Conservation (phyloP, 2,888 invertebrate species). For the Pemphredon lugubris region DNA sequence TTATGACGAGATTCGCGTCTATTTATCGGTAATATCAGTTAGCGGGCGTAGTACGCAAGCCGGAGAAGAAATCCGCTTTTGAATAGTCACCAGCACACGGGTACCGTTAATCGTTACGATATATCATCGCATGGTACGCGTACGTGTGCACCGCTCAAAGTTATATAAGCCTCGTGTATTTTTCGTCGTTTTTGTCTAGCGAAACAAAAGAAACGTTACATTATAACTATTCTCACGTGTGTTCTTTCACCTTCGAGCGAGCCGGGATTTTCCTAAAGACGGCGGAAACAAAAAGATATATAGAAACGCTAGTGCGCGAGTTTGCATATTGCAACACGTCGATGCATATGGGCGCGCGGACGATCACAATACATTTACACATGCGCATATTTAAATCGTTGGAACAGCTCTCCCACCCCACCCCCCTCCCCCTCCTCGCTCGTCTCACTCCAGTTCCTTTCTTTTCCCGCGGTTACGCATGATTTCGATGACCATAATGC, state of each 20-base stretch:
- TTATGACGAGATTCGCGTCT: too few relatives aligned
- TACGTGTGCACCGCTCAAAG: too few relatives aligned
- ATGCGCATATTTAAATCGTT: not conserved
- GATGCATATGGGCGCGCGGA: not conserved
- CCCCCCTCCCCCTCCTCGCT: too few relatives aligned
- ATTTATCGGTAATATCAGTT: too few relatives aligned
- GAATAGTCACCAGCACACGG: too few relatives aligned
- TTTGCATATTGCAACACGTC: conserved; percentile 18
- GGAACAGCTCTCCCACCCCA: not conserved
- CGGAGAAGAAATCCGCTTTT: too few relatives aligned
- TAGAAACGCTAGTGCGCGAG: conserved; percentile 1
- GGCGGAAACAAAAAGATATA: conserved; percentile 7
- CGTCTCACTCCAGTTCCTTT: conserved; percentile 1
- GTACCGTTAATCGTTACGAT: too few relatives aligned
- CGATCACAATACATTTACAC: not conserved
- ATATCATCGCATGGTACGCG: too few relatives aligned
- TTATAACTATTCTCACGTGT: conserved; percentile 29
- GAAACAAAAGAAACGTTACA: not conserved
- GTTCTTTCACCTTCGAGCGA: conserved; percentile 41
- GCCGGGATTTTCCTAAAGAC: conserved; percentile 31
- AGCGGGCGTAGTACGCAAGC: too few relatives aligned
- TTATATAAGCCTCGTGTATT: too few relatives aligned
- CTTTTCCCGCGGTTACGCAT: conserved; percentile 3
- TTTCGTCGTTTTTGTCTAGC: conserved; percentile 1
- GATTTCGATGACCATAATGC: conserved; percentile 1